These are phyloP conservation scores for Turdus rufiventris DNA, from an alignment of 2,113 vertebrate genomes.

Conservation along the genomic window DNA sequence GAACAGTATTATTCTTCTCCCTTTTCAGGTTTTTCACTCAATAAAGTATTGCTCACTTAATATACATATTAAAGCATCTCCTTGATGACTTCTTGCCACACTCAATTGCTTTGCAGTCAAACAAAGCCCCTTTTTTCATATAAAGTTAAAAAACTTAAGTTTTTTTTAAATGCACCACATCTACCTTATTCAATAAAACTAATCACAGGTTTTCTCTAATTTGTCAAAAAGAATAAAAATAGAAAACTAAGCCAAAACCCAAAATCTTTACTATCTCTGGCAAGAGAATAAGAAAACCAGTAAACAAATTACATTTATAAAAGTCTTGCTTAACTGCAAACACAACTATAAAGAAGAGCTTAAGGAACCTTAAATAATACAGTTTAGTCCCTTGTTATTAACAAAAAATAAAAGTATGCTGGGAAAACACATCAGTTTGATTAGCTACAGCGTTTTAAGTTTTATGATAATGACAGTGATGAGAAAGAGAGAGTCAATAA, in stretches of 20 bases:
- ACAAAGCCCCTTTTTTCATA: background rate
- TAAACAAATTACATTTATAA: conserved; percentile 23
- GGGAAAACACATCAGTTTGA: conserved; percentile 16
- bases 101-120: background rate
- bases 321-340: conserved; percentile 27
- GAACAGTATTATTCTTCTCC: background rate
- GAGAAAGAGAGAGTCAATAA: conserved; percentile 46
- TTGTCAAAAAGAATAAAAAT: background rate
- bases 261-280: conserved; percentile 33
- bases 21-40: background rate
- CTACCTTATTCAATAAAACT: conserved; percentile 12
- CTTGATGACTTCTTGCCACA: background rate
- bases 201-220: background rate
- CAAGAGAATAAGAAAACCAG: conserved; percentile 41
- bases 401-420: background rate
- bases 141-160: background rate
- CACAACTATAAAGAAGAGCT: conserved; percentile 7
- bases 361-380: conserved; percentile 39
- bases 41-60: background rate
- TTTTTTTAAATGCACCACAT: background rate
- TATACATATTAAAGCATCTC: background rate
- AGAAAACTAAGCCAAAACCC: background rate
- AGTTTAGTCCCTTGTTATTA: conserved; percentile 54
- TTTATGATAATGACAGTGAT: conserved; percentile 56
- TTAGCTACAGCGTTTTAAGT: conserved; percentile 13